Conservation (phyloP, 23 tunicate species). For the Botrylloides violaceus region DNA sequence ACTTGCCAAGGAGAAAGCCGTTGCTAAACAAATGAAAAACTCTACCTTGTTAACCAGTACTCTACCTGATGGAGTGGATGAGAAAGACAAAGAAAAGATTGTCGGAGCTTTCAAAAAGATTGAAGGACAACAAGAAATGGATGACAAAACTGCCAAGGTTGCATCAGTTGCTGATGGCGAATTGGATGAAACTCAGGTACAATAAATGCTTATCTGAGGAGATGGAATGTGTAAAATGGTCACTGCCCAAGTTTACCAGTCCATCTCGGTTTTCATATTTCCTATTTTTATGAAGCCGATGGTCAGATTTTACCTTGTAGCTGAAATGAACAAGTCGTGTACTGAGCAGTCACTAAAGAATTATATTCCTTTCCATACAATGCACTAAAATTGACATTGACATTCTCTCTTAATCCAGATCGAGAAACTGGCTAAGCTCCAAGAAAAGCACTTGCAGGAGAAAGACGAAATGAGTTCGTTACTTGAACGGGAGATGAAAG, state of each 20-base stretch:
- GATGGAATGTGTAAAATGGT: too few species aligned
- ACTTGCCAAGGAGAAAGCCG: conserved; percentile 74
- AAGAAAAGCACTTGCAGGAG: conserved; percentile 51
- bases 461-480: conserved; percentile 21
- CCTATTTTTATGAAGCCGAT: too few species aligned
- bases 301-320: too few species aligned
- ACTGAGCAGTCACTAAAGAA: too few species aligned
- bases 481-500: conserved; percentile 26
- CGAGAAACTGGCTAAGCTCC: conserved; percentile 45
- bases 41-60: conserved; percentile 13
- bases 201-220: not conserved
- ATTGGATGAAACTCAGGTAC: conserved; percentile 57
- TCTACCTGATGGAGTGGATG: conserved; percentile 5
- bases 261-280: too few species aligned
- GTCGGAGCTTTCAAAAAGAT: conserved; percentile 29
- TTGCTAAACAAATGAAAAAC: conserved; percentile 57
- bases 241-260: too few species aligned
- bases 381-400: too few species aligned
- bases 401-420: too few species aligned
- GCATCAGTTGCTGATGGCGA: conserved; percentile 3
- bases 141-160: not conserved
- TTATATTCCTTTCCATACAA: too few species aligned
- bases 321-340: too few species aligned
- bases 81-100: conserved; percentile 18
- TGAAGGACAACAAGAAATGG: conserved; percentile 10